These are phyloP conservation scores for Tupaia tana DNA, from an alignment of 2,113 vertebrate species.

Conservation along the genomic window DNA sequence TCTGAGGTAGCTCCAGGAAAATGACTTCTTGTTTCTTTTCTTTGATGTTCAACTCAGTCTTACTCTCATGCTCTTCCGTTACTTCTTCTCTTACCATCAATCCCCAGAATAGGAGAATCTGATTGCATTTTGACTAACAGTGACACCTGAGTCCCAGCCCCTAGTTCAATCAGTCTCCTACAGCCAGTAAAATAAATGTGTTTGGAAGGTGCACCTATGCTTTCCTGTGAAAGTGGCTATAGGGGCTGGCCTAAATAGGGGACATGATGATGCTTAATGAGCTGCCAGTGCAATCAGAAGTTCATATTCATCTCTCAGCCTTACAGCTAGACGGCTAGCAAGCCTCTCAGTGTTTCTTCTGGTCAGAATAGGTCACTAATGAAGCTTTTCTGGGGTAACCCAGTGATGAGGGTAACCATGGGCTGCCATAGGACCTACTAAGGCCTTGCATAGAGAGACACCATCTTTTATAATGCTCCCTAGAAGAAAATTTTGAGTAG, in stretches of 20 bases:
- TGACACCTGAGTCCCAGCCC: background rate
- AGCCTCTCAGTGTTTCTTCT: background rate
- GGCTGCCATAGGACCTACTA: background rate
- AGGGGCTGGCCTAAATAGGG: background rate
- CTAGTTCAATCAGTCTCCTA: background rate
- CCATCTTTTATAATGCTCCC: background rate
- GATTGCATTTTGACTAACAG: slow-evolving; percentile 16
- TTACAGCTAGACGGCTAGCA: background rate
- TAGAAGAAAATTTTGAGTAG: background rate
- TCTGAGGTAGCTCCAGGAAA: background rate
- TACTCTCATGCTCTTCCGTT: background rate
- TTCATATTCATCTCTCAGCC: background rate
- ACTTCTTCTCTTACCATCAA: background rate
- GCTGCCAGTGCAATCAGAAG: background rate
- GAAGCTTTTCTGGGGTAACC: background rate
- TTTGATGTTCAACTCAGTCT: background rate
- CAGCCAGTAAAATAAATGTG: background rate
- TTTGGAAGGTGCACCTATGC: background rate
- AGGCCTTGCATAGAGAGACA: no score
- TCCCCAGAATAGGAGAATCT: background rate
- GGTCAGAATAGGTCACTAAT: background rate
- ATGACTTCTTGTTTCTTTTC: background rate
- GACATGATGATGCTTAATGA: background rate
- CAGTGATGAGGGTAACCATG: background rate
- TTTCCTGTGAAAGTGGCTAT: background rate